Conservation (phyloP, 2,797 vertebrate genomes). For the Gallinago solitaria region DNA sequence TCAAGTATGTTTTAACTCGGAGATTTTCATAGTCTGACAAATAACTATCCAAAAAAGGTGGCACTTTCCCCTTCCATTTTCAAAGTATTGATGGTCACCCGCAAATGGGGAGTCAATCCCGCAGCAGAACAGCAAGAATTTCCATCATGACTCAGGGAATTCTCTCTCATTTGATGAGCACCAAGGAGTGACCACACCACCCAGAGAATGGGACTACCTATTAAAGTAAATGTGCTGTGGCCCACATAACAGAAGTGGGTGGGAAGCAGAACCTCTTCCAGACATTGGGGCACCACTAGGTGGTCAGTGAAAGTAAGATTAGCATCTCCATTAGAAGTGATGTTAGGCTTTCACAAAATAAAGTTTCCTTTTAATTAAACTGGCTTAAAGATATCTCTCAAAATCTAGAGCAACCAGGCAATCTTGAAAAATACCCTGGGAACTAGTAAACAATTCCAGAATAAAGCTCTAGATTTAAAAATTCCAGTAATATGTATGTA, state of each 20-base stretch:
- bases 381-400: constrained; percentile 63
- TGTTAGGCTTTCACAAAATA: constrained; percentile 58
- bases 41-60: neutral
- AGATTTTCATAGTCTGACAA: neutral
- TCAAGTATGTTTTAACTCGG: neutral
- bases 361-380: constrained; percentile 64
- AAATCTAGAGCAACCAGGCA: constrained; percentile 34
- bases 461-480: constrained; percentile 55
- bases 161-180: neutral
- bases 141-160: neutral
- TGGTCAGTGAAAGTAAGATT: constrained; percentile 66
- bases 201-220: neutral
- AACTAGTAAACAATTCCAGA: constrained; percentile 54
- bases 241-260: constrained; percentile 51
- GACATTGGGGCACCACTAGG: constrained; percentile 65
- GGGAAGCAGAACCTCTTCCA: constrained; percentile 53
- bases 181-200: neutral
- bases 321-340: constrained; percentile 47
- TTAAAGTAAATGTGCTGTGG: neutral
- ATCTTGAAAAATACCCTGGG: constrained; percentile 42
- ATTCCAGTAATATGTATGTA: neutral
- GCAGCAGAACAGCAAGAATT: neutral
- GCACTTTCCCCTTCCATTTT: neutral
- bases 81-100: neutral
- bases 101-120: fast-evolving